Evolutionary conservation across 2,113 vertebrate species (phyloP).

Genomic region (Psittacus erithacus): DNA sequence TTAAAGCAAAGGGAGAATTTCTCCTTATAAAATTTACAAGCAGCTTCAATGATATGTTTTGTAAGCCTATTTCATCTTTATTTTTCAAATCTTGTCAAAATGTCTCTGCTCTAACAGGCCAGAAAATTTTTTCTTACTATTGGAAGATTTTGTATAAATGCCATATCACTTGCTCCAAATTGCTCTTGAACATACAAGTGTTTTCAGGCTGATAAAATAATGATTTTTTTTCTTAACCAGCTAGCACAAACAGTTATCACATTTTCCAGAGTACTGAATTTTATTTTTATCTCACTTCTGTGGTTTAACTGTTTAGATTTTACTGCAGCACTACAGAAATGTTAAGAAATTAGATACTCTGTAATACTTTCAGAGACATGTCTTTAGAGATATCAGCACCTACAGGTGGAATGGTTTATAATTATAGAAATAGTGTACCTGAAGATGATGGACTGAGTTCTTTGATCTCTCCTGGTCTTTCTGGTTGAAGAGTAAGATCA

Average conservation of each 20-base stretch:
- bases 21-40: background rate
- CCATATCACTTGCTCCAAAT: background rate
- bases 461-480: conserved; percentile 14
- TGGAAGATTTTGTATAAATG: background rate
- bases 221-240: background rate
- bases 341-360: background rate
- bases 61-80: background rate
- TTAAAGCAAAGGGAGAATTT: background rate
- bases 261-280: background rate
- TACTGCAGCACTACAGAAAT: background rate
- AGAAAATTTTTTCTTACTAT: background rate
- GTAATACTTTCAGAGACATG: background rate
- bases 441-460: background rate
- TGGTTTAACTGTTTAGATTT: background rate
- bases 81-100: background rate
- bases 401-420: background rate
- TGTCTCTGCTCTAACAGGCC: background rate
- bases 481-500: background rate
- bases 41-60: background rate
- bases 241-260: background rate
- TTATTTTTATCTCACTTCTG: background rate
- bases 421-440: background rate
- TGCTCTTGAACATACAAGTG: background rate
- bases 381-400: background rate
- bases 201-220: background rate